Evolutionary conservation across 2,888 invertebrate species (phyloP).

Genomic region (Chaetogeoica ovagalla): DNA sequence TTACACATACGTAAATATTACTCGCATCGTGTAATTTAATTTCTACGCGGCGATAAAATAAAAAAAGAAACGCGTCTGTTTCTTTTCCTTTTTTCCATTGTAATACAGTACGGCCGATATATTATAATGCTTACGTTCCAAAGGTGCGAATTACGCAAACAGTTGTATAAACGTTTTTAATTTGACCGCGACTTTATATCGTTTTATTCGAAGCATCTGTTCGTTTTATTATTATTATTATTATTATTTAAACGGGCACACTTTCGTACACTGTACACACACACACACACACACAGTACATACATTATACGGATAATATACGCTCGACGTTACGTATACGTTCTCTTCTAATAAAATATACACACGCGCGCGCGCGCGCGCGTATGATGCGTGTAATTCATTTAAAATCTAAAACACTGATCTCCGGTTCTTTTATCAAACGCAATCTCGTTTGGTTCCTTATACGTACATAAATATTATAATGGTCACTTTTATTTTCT

Average conservation of each 20-base stretch:
- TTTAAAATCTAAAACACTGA: conserved; percentile 27
- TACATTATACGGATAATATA: background rate
- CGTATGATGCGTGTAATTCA: conserved; percentile 6
- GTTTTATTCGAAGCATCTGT: conserved; percentile 4
- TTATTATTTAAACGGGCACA: background rate
- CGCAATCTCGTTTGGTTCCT: background rate
- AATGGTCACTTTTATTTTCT: background rate
- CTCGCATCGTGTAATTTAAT: too few relatives aligned
- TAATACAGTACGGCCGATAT: too few relatives aligned
- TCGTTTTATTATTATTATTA: background rate
- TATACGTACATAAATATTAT: background rate
- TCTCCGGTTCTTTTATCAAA: conserved; percentile 23
- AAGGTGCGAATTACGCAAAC: conserved; percentile 39
- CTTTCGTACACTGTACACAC: background rate
- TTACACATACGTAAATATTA: too few relatives aligned
- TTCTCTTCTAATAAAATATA: background rate
- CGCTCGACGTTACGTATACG: too few relatives aligned
- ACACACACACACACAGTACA: background rate
- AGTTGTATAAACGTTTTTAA: conserved; percentile 9
- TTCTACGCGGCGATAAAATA: too few relatives aligned
- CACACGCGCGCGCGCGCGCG: too few relatives aligned
- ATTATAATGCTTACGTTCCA: too few relatives aligned
- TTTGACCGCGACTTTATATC: background rate
- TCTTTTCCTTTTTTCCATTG: too few relatives aligned
- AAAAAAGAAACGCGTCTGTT: too few relatives aligned